Evolutionary conservation across 1,140 invertebrate genomes (phyloP).

Genomic region (Diorhabda elongata): DNA sequence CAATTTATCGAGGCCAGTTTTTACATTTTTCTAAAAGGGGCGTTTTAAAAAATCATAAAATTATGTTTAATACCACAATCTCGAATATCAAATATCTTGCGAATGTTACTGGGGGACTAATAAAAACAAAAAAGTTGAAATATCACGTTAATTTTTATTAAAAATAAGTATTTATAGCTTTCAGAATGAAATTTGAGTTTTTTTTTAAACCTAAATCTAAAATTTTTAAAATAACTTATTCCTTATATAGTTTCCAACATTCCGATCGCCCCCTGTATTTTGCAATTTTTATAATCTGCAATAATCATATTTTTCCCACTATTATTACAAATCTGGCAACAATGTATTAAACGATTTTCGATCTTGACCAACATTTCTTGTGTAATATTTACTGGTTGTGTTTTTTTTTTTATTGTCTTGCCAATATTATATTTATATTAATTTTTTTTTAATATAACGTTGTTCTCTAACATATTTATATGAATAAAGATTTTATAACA

Average conservation of each 20-base stretch:
- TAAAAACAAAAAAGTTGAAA: too few relatives aligned
- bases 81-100: too few relatives aligned
- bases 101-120: too few relatives aligned
- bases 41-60: too few relatives aligned
- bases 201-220: too few relatives aligned
- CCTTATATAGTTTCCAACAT: background rate
- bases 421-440: constrained; percentile 22
- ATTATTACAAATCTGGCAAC: background rate
- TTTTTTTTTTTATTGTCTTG: constrained; percentile 22
- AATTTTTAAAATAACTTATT: too few relatives aligned
- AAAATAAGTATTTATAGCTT: too few relatives aligned
- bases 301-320: background rate
- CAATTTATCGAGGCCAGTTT: too few relatives aligned
- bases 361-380: background rate
- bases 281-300: background rate
- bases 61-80: too few relatives aligned
- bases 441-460: constrained; percentile 17
- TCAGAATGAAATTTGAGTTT: too few relatives aligned
- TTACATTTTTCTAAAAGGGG: too few relatives aligned
- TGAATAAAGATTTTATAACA: constrained; percentile 12
- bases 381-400: constrained; percentile 17
- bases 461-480: constrained; percentile 21
- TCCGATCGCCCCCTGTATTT: background rate
- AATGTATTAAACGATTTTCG: background rate
- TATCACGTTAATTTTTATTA: too few relatives aligned